Conservation (phyloP, 1,140 invertebrate genomes). For the Proctacanthus coquilletti region DNA sequence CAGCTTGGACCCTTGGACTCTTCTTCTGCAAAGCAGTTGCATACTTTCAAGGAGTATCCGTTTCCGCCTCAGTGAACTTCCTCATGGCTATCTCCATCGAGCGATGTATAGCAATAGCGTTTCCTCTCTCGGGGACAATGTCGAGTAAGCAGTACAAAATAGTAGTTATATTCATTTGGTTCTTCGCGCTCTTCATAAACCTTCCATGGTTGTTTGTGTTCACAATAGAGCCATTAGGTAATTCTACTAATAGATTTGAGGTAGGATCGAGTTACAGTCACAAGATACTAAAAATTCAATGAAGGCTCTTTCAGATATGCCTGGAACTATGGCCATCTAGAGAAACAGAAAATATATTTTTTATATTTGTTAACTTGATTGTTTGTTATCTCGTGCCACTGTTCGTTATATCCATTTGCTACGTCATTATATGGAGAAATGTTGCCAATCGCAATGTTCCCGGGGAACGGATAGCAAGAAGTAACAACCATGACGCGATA, state of each 20-base stretch:
- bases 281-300: neutral
- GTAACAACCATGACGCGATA: conserved; percentile 1
- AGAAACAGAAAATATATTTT: conserved; percentile 33
- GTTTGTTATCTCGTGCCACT: conserved; percentile 41
- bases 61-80: conserved; percentile 46
- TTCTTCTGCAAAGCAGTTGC: conserved; percentile 43
- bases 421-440: conserved; percentile 35
- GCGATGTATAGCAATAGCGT: conserved; percentile 41
- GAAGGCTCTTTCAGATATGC: no score
- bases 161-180: neutral
- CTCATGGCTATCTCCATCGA: conserved; percentile 46
- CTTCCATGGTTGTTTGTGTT: conserved; percentile 45
- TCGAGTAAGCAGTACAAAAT: conserved; percentile 22
- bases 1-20: conserved; percentile 44
- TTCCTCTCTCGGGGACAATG: conserved; percentile 37
- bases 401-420: conserved; percentile 37
- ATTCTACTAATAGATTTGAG: conserved; percentile 18
- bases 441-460: conserved; percentile 27
- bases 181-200: conserved; percentile 32
- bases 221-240: conserved; percentile 19
- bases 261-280: conserved; percentile 13
- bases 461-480: conserved; percentile 13
- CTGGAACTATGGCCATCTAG: conserved; percentile 34
- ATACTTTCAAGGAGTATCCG: conserved; percentile 46
- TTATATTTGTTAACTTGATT: conserved; percentile 38